Evolutionary conservation across 2,888 invertebrate genomes (phyloP), one percentile per base, ranked within the genome.

Genomic region (Ophioninae sp.): DNA sequence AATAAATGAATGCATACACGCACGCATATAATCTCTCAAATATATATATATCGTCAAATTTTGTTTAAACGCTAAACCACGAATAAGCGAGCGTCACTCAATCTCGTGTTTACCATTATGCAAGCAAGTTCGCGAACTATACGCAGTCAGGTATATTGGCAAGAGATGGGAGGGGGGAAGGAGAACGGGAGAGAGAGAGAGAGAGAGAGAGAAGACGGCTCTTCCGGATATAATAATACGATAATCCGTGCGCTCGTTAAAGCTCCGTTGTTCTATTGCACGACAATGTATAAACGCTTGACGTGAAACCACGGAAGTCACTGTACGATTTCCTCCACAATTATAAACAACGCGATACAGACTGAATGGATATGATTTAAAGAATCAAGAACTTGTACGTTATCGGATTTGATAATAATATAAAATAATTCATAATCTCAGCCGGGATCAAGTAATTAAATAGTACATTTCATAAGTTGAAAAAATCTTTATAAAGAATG

Each of bases 51-150:
- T 50, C 2, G 50, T 50, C 20, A 20, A 21, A 59, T 59, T 59
- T 7, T 59, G 20, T 61, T 57, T 57, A 0, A n/a, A 30, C 6
- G 41, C 61, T 20, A n/a, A 23, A 30, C 50, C 23, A 30, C 21
- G 20, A 21, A 50, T 50, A 61, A 61, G 37, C 57, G 21, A 20
- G 41, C 39, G 72, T 56, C 72, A 73, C 65, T 64, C 30, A 39
- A 74, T 70, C 67, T 69, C 20, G 62, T 82, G 82, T 79, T 82
- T 82, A 79, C 65, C 75, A 82, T 82, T 82, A 61, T 30, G 79
- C 75, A 82, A 82, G 74, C 57, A 21, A 75, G 70, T 70, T 57
- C 39, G n/a, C n/a, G 39, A 56, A 17, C n/a, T 20, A n/a, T 20
- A 56, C 30, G 20, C n/a, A 56, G 21, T 65, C 59, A 10, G 30